Evolutionary conservation across 2,113 vertebrate species (phyloP).

Genomic region (Steatornis caripensis): DNA sequence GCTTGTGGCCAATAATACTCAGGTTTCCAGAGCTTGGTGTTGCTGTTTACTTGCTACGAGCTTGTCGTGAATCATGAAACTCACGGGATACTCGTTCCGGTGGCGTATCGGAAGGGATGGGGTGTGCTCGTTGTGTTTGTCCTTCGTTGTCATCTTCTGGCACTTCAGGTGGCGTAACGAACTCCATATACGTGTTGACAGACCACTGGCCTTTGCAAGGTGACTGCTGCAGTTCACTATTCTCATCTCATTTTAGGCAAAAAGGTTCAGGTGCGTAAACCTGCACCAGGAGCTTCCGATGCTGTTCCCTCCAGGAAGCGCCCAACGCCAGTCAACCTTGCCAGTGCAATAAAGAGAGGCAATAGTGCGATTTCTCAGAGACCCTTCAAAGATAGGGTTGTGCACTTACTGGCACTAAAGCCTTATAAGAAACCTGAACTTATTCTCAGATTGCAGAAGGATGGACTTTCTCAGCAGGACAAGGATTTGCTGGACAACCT

Average conservation of each 20-base stretch:
- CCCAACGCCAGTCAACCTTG: slow-evolving; percentile 88
- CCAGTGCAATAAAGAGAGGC: slow-evolving; percentile 84
- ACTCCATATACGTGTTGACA: fast-evolving
- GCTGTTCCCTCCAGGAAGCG: slow-evolving; percentile 85
- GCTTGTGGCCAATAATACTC: not conserved
- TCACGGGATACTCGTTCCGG: not conserved
- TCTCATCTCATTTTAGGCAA: slow-evolving; percentile 77
- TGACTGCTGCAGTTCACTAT: not conserved
- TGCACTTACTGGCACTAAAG: slow-evolving; percentile 94
- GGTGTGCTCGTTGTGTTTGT: not conserved
- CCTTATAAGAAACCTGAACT: slow-evolving; percentile 95
- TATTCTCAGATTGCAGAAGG: slow-evolving; percentile 91
- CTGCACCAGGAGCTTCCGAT: slow-evolving; percentile 81
- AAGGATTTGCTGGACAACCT: slow-evolving; percentile 90
- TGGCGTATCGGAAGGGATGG: not conserved
- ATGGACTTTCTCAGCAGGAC: slow-evolving; percentile 85
- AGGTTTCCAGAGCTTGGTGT: slow-evolving; percentile 2
- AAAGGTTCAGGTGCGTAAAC: slow-evolving; percentile 92
- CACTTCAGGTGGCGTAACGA: fast-evolving
- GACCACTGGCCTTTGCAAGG: not conserved
- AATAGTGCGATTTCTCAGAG: slow-evolving; percentile 72
- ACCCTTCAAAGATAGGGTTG: slow-evolving; percentile 88
- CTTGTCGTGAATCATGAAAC: not conserved
- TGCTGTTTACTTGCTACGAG: not conserved
- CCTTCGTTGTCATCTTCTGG: not conserved